phyloP scores from a whole-genome alignment of 1,140 invertebrate genomes.

The Drosophila rhopaloa region DNA sequence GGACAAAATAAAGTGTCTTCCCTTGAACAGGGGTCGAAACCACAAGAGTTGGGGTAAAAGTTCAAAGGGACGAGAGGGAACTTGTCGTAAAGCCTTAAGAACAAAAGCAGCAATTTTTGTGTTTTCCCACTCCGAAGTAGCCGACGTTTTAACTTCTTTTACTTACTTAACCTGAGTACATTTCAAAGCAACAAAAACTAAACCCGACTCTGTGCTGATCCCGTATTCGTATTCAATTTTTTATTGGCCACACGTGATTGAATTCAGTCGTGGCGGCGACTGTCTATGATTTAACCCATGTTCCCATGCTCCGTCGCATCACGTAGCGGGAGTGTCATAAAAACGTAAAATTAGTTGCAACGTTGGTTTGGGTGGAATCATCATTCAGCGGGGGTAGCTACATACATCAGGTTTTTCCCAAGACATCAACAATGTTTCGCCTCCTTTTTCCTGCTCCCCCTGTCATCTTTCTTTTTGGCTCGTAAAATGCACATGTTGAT shows the following conservation, averaged over 20 bases:
- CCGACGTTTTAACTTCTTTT: constrained; percentile 6
- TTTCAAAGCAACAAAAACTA: constrained; percentile 10
- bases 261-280: constrained; percentile 49
- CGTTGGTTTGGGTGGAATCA: constrained; percentile 34
- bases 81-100: background rate
- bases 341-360: constrained; percentile 78
- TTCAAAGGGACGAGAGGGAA: background rate
- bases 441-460: constrained; percentile 2
- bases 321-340: constrained; percentile 77
- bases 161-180: constrained; percentile 18
- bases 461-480: constrained; percentile 59
- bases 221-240: constrained; percentile 62
- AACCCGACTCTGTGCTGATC: constrained; percentile 4
- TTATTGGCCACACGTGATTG: constrained; percentile 77
- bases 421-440: constrained; percentile 61
- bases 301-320: constrained; percentile 56
- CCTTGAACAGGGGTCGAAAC: background rate
- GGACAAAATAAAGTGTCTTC: constrained; percentile 10
- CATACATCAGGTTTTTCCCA: constrained; percentile 55
- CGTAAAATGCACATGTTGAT: constrained; percentile 81
- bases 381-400: constrained; percentile 25
- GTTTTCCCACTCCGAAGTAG: background rate
- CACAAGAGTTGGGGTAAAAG: background rate
- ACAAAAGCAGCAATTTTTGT: background rate
- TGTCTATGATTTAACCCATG: constrained; percentile 75